Base-by-base conservation (phyloP, 2,888 invertebrate species). In the Brassicogethes aeneus region DNA sequence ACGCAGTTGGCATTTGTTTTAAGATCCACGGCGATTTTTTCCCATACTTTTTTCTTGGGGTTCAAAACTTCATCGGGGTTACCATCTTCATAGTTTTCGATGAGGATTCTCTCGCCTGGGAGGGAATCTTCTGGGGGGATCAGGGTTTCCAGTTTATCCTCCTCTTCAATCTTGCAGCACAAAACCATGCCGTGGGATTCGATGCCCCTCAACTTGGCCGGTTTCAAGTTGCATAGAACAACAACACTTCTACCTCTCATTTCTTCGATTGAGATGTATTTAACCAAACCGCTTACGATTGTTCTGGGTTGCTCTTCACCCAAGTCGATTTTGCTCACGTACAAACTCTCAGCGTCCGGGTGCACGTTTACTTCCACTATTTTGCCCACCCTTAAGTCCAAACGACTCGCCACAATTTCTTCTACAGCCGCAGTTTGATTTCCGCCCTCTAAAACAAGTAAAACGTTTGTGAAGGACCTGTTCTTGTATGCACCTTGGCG, bases 21-120 rank as follows among this genome's bases (percentile, higher is more conserved):
- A 15, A 89, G 72, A 65, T 88, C 86, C 15, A 72, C 76, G 66
- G 91, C 89, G 31, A 94, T 66, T 66, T 90, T 91, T 56, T 94
- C 94, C 94, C 94, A 95, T 13, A 92, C 74, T 73, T 95, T 95
- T 70, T 95, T 95, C 68, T 95, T 95, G 0, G 94, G 94, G 68
- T 95, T 94, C 1, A 95, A 70, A 46, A 89, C 81, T 16, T 83
- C 82, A 68, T 93, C 93, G 2, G 92, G 84, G 37, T 73, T 72
- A 14, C 87, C 87, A 41, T 65, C 66, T 66, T 85, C 83, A 65
- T 82, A 88, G 15, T 87, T 88, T 65, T 94, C 91, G 40, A 94
- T 75, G 42, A 81, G 70, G 34, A 97, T 79, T 55, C 79, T 76
- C 46, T 94, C 92, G 16, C 97, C 96, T 12, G 87, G 79, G n/a